Conservation (phyloP, 2,797 vertebrate species). For the Anisognathus igniventris region DNA sequence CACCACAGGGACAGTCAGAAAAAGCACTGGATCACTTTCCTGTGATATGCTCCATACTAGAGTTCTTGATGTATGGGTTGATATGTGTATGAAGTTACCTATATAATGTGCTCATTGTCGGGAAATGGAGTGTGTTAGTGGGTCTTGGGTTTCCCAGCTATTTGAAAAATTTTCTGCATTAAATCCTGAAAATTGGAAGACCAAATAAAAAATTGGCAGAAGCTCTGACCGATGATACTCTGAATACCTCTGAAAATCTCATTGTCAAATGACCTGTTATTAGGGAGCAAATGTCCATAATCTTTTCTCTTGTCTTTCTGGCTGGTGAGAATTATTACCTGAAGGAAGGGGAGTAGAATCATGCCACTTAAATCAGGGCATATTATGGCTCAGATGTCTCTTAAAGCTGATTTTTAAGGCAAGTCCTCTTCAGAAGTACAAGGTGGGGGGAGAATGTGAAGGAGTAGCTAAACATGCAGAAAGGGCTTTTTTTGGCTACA, state of each 20-base stretch:
- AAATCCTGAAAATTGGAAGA: not conserved
- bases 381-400: not conserved
- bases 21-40: not conserved
- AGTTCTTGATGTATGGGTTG: not conserved
- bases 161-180: not conserved
- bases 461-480: not conserved
- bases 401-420: not conserved
- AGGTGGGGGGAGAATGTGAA: not conserved
- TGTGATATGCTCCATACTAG: not conserved
- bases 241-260: not conserved
- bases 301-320: not conserved
- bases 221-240: not conserved
- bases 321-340: not conserved
- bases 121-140: not conserved
- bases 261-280: not conserved
- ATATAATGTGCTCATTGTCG: not conserved
- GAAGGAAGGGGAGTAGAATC: not conserved
- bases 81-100: rapidly evolving
- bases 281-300: not conserved
- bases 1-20: not conserved
- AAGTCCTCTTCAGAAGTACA: not conserved
- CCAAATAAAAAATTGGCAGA: not conserved
- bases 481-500: not conserved
- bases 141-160: not conserved
- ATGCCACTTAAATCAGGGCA: not conserved